Conservation (phyloP, 2,797 vertebrate genomes). For the Nannoperca obscura region DNA sequence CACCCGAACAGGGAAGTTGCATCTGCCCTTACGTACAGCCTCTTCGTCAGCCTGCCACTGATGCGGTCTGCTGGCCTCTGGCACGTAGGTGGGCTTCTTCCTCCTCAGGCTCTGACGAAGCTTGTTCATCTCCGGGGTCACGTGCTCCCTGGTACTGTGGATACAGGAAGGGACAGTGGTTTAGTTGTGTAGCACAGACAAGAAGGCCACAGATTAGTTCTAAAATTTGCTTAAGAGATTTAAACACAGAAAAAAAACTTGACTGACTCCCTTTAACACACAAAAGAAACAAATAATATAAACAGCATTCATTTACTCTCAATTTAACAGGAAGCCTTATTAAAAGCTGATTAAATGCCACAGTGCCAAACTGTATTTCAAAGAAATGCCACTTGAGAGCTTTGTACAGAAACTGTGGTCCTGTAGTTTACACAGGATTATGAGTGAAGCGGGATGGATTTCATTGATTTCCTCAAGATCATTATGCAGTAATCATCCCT, state of each 20-base stretch:
- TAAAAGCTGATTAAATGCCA: conserved; percentile 30
- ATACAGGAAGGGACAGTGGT: conserved; percentile 8
- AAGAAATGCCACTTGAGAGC: conserved; percentile 29
- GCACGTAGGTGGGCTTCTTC: conserved; percentile 93
- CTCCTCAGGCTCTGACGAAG: conserved; percentile 94
- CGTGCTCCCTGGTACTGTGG: conserved; percentile 84
- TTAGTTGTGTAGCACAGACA: neutral
- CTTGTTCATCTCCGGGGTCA: conserved; percentile 93
- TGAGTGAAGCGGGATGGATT: conserved; percentile 41
- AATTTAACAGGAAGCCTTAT: neutral
- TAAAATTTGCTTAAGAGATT: neutral
- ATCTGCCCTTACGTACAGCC: conserved; percentile 92
- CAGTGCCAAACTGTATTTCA: conserved; percentile 16
- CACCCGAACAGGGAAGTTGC: conserved; percentile 93
- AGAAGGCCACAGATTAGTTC: neutral
- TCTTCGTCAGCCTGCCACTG: conserved; percentile 96
- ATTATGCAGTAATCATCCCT: conserved; percentile 52
- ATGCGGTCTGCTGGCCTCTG: conserved; percentile 93
- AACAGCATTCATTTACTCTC: neutral
- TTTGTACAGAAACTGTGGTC: neutral
- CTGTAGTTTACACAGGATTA: conserved; percentile 27
- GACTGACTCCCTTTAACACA: neutral
- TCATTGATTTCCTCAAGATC: conserved; percentile 58
- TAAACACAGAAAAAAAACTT: neutral
- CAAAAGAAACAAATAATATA: neutral